Evolutionary conservation across 2,797 vertebrate genomes (phyloP), one percentile per base, ranked within the genome.

Genomic region (Sebastes minor): DNA sequence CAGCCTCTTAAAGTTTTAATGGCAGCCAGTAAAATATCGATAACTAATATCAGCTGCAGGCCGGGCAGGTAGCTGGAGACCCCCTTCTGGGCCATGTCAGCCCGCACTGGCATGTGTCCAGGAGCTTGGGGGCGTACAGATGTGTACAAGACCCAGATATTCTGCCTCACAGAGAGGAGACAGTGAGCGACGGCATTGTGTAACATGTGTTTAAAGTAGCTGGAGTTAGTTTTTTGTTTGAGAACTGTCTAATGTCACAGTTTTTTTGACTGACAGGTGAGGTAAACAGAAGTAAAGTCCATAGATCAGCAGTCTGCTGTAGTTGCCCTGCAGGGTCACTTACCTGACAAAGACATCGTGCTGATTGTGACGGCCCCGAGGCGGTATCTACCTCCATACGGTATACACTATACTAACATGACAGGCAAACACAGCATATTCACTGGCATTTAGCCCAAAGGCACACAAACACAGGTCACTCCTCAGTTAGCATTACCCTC

Each of bases 1-100:
- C 82, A 90, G 86, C 89, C 93, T 86, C 88, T 89, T 94, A 91
- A 95, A 94, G 66, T 78, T 92, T 95, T 94, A 92, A 95, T 90
- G 53, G 73, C 59, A 81, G 35, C 75, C 74, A 83, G 88, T 94
- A 87, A 94, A 94, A 89, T 94, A 94, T 94, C 35, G 90, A 94
- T 91, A 93, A 93, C 87, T 94, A 90, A 92, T 93, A 94, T 94
- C 91, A 94, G 85, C 84, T 93, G 92, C 86, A 89, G 60, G 76
- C 30, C 60, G 80, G 73, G 68, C 67, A 88, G 71, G 85, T 83
- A 85, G 77, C 76, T 78, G 71, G 61, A 84, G 82, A 81, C 89
- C 87, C 83, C 86, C 74, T 70, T 76, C 83, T 80, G 85, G 74
- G 87, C 74, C 74, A 46, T 46, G 80, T 87, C 81, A 12, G 82